These are phyloP conservation scores for Pseudorhiza aurosa DNA, from an alignment of 30 jellyfish, hydroid and myxozoan species.

Conservation along the genomic window DNA sequence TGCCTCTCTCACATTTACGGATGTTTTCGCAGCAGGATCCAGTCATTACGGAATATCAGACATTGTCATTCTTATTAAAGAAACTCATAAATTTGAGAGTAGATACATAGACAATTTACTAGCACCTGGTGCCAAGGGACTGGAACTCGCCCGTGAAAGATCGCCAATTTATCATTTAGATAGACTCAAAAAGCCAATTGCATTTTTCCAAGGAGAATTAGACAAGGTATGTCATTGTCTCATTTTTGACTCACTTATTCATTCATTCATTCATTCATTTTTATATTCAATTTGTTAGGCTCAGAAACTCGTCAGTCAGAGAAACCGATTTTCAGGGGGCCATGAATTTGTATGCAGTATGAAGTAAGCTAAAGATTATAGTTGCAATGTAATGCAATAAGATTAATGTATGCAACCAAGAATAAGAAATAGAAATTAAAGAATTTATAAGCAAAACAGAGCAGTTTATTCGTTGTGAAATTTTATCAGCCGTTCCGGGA, in stretches of 20 bases:
- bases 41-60: constrained; percentile 89
- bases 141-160: constrained; percentile 63
- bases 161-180: constrained; percentile 83
- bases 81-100: constrained; percentile 86
- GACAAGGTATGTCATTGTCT: constrained; percentile 65
- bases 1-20: constrained; percentile 74
- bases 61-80: constrained; percentile 46
- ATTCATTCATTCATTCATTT: background rate
- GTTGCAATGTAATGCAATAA: no score
- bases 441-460: no score
- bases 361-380: no score
- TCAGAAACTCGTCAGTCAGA: no score
- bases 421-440: no score
- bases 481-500: no score
- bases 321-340: no score
- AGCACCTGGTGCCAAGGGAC: constrained; percentile 70
- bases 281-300: no score
- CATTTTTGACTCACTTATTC: background rate
- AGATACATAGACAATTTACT: constrained; percentile 70
- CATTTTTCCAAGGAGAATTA: constrained; percentile 86
- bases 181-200: constrained; percentile 66
- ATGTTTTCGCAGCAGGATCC: constrained; percentile 85
- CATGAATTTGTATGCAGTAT: no score
- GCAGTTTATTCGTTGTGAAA: no score
- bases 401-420: no score